phyloP scores from a whole-genome alignment of 2,888 invertebrate species.

The Apotomis turbidana region DNA sequence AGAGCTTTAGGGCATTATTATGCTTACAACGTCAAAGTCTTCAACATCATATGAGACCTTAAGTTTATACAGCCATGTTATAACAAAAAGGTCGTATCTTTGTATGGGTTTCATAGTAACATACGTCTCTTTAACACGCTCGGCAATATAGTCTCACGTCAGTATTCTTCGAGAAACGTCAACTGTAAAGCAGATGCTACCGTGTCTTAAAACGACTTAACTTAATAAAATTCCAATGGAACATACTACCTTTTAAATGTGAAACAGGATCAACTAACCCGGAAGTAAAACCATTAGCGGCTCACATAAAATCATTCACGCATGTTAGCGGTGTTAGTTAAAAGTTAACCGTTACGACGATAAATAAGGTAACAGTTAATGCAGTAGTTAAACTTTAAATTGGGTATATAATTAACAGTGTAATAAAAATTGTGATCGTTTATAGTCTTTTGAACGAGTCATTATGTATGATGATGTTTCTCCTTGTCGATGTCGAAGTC shows the following conservation, averaged over 20 bases:
- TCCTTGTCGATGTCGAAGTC: not conserved
- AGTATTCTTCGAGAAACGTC: not conserved
- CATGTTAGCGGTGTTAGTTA: slow-evolving; percentile 33
- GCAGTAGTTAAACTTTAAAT: slow-evolving; percentile 33
- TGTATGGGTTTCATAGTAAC: too few species aligned
- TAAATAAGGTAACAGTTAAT: slow-evolving; percentile 45
- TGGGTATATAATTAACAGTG: slow-evolving; percentile 40
- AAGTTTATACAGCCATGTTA: too few species aligned
- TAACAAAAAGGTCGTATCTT: too few species aligned
- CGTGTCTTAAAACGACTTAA: not conserved
- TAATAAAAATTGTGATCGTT: not conserved
- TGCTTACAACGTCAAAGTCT: slow-evolving; percentile 1
- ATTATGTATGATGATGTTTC: not conserved
- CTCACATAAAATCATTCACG: slow-evolving; percentile 37
- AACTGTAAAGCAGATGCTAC: slow-evolving; percentile 22
- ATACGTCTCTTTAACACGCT: not conserved
- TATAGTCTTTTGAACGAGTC: not conserved
- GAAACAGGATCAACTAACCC: slow-evolving; percentile 13
- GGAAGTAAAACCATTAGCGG: slow-evolving; percentile 38
- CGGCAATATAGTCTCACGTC: not conserved
- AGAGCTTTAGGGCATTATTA: slow-evolving; percentile 19
- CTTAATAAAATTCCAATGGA: not conserved
- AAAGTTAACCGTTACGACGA: slow-evolving; percentile 45
- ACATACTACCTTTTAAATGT: not conserved
- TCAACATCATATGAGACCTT: not conserved